Conservation (phyloP, 2,888 invertebrate species). For the Tricholauxania praeusta region DNA sequence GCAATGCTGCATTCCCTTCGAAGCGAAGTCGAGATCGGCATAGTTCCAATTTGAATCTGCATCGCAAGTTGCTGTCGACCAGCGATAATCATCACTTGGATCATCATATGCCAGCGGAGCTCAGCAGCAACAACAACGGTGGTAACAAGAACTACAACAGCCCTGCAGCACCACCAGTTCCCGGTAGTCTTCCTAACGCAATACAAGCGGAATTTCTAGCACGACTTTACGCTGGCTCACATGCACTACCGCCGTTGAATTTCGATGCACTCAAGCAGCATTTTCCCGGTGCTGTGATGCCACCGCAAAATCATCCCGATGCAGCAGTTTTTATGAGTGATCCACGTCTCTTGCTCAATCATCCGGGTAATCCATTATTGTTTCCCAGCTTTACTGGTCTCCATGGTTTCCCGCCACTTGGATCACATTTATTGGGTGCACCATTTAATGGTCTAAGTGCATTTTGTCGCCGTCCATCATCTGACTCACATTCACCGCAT, state of each 20-base stretch:
- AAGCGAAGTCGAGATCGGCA: conserved; percentile 93
- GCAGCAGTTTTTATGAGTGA: conserved; percentile 57
- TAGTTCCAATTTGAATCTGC: conserved; percentile 90
- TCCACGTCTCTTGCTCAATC: conserved; percentile 62
- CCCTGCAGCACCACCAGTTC: conserved; percentile 12
- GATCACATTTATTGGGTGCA: conserved; percentile 63
- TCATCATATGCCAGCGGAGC: conserved; percentile 54
- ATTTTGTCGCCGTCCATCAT: conserved; percentile 66
- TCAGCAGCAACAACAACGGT: conserved; percentile 52
- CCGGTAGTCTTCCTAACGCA: conserved; percentile 68
- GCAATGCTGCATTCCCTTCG: conserved; percentile 94
- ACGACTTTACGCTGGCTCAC: conserved; percentile 80
- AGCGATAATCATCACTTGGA: conserved; percentile 61
- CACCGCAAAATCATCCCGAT: conserved; percentile 36
- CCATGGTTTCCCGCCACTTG: conserved; percentile 71
- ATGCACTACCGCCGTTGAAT: conserved; percentile 72
- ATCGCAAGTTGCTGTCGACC: conserved; percentile 87
- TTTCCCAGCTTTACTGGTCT: conserved; percentile 73
- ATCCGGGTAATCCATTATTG: conserved; percentile 72
- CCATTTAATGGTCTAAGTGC: conserved; percentile 65
- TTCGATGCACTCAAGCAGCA: conserved; percentile 75
- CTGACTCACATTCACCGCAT: conserved; percentile 71
- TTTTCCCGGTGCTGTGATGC: conserved; percentile 49
- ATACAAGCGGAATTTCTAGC: conserved; percentile 85
- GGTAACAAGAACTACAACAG: conserved; percentile 41